These are phyloP conservation scores for Chesias legatella DNA, from an alignment of 2,888 invertebrate species.

Conservation along the genomic window DNA sequence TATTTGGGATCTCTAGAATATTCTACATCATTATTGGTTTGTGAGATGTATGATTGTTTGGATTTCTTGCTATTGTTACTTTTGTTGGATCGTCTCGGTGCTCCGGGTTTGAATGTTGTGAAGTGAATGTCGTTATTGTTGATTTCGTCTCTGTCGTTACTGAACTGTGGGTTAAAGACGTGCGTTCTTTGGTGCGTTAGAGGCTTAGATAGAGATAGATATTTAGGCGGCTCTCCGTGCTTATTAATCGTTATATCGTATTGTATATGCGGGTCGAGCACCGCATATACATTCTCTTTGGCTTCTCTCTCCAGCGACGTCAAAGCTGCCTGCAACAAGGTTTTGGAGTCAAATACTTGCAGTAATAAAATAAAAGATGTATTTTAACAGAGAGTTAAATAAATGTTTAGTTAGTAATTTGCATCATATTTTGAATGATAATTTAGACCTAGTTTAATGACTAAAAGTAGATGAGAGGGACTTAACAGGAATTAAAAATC, in stretches of 20 bases:
- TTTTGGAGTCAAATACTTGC: no score
- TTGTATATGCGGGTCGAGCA: slow-evolving; percentile 77
- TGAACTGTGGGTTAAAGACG: slow-evolving; percentile 60
- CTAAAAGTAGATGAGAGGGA: no score
- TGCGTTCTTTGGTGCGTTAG: slow-evolving; percentile 75
- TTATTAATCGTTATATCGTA: slow-evolving; percentile 79
- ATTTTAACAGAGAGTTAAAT: no score
- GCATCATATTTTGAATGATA: no score
- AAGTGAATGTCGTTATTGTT: slow-evolving; percentile 62
- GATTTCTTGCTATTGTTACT: slow-evolving; percentile 43
- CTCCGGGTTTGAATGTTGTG: slow-evolving; percentile 57
- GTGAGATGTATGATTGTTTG: slow-evolving; percentile 47
- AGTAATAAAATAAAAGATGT: no score
- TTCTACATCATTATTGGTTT: slow-evolving; percentile 66
- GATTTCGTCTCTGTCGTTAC: slow-evolving; percentile 53
- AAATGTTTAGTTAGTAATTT: no score
- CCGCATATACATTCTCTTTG: slow-evolving; percentile 80
- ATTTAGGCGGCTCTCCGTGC: slow-evolving; percentile 75
- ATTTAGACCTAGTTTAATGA: no score
- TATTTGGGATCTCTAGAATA: slow-evolving; percentile 67
- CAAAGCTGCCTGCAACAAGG: slow-evolving; percentile 63
- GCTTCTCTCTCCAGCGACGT: slow-evolving; percentile 76
- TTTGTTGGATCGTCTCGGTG: slow-evolving; percentile 57
- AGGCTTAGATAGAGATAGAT: slow-evolving; percentile 75
- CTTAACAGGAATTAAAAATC: no score